Evolutionary conservation across 37 sponge, comb jelly and placozoan species (phyloP), one percentile per base, ranked within the genome.

Genomic region (Chondrosia reniformis): DNA sequence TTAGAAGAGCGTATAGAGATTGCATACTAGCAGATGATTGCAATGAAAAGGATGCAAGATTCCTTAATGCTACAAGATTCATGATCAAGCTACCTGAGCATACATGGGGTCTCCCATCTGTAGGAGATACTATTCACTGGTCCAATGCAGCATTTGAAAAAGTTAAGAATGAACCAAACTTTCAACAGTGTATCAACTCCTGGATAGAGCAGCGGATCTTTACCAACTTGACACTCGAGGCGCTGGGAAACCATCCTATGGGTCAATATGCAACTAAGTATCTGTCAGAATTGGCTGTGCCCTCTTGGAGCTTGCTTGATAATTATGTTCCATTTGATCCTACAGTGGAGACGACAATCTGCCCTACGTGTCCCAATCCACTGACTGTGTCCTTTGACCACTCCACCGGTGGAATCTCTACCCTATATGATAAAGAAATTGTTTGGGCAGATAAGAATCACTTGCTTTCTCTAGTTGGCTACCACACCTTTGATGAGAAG

Each of bases 61-160:
- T 75, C 30, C 1, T 15, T 1, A 76, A 83, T 62, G 67, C 56
- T 9, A 42, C 58, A 24, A 75, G 55, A n/a, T 88, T 75, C 49
- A 43, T 88, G 76, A 77, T 88, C 0, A 88, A 88, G 52, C 84
- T 89, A 27, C 64, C 85, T 24, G 90, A 85, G 76, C 85, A 85
- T 49, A 85, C 85, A 27, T 89, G 90, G 85, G 90, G 85, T 4
- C 76, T 84, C 30, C 79, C 82, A 30, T 65, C 78, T 69, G 85
- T 82, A 12, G 33, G 52, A 1, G 82, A 84, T 42, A 49, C 0
- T 2, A 52, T 40, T 0, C 58, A 89, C 78, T 89, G 90, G 85
- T 46, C 58, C 17, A 89, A 85, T 72, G 4, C 22, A 7, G 77
- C 32, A 0, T 89, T 85, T 46, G 27, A 81, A 8, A 76, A 62